phyloP scores from a whole-genome alignment of 2,888 invertebrate genomes.

The Auanema freiburgensis region DNA sequence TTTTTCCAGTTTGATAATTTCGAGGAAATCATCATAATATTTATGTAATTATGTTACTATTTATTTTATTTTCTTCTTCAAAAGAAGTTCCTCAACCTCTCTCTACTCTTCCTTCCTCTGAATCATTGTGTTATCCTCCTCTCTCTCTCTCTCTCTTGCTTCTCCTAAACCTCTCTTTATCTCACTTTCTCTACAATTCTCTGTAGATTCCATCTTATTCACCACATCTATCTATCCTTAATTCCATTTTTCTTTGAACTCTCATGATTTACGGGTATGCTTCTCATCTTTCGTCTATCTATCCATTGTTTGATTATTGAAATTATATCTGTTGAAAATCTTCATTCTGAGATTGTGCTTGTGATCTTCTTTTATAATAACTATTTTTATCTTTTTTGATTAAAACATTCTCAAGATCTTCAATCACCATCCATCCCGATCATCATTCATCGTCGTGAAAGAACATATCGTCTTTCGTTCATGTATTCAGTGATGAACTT shows the following conservation, averaged over 20 bases:
- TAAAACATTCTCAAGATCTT: background rate
- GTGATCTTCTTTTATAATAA: background rate
- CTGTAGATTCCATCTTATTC: background rate
- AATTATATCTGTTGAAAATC: constrained; percentile 14
- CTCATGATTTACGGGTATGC: constrained; percentile 14
- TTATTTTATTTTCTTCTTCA: too few species aligned
- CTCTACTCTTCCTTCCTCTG: constrained; percentile 14
- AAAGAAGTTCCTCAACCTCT: background rate
- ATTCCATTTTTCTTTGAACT: constrained; percentile 8
- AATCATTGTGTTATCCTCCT: background rate
- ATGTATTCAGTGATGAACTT: too few species aligned
- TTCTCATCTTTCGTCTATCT: constrained; percentile 5
- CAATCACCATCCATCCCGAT: background rate
- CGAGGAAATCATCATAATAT: too few species aligned
- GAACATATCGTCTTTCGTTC: too few species aligned
- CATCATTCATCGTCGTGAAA: background rate
- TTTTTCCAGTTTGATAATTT: too few species aligned
- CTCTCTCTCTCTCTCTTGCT: background rate
- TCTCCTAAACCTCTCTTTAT: too few species aligned
- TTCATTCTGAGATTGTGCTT: background rate
- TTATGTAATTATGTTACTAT: too few species aligned
- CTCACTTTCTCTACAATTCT: constrained; percentile 5
- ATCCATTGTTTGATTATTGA: constrained; percentile 15
- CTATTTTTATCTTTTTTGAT: too few species aligned
- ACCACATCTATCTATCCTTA: constrained; percentile 16